Percentiles rank a stretch among this genome's conserved stretches.
Conservation (phyloP, 1,140 invertebrate species). For the Drosophila ironensis region DNA sequence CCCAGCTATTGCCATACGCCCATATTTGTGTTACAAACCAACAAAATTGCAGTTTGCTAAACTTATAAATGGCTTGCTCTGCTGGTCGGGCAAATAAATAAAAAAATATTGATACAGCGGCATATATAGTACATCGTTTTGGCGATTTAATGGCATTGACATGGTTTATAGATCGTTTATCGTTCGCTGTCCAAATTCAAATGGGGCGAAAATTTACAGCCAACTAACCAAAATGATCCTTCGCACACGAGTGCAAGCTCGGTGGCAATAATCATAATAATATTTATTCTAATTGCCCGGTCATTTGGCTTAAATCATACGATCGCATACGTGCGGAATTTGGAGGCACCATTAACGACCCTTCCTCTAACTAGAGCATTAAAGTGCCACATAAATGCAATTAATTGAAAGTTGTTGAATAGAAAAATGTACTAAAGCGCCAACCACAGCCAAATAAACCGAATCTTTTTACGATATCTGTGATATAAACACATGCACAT, state of each 20-base stretch:
- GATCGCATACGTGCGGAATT: neutral
- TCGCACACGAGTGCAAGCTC: too few species aligned
- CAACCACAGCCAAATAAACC: conserved; percentile 13
- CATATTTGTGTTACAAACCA: too few species aligned
- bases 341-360: conserved; percentile 12
- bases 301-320: conserved; percentile 18
- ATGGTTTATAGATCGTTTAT: conserved; percentile 16
- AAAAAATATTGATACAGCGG: neutral
- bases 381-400: conserved; percentile 21
- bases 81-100: neutral
- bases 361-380: conserved; percentile 9
- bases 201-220: conserved; percentile 37
- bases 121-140: too few species aligned
- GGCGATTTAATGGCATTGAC: conserved; percentile 4
- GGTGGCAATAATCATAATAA: conserved; percentile 28
- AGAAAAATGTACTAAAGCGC: neutral
- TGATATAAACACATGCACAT: neutral
- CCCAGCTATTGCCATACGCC: too few species aligned
- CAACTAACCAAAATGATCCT: too few species aligned
- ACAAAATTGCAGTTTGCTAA: too few species aligned
- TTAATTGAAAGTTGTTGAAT: conserved; percentile 7
- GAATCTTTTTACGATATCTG: conserved; percentile 8
- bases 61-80: too few species aligned
- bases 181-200: conserved; percentile 20
- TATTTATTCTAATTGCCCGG: conserved; percentile 27